Conservation (phyloP, 2,113 vertebrate genomes). For the Orientallactaga bullata region DNA sequence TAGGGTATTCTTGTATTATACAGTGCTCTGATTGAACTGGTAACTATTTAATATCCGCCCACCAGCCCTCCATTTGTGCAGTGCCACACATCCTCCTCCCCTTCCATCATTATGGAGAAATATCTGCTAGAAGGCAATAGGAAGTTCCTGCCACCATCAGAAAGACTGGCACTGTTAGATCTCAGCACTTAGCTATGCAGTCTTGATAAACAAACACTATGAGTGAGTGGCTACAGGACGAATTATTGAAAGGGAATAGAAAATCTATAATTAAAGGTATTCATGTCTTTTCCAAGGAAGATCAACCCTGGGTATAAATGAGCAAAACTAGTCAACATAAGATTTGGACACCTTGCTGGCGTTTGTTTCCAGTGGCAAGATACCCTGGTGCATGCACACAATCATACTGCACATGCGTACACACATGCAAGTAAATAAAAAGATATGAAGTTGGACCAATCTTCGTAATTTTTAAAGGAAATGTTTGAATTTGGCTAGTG, state of each 20-base stretch:
- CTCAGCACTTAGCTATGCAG: background rate
- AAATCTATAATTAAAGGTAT: background rate
- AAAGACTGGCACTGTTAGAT: background rate
- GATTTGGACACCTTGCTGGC: background rate
- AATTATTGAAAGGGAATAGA: background rate
- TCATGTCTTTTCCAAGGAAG: background rate
- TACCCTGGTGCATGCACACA: too few relatives aligned
- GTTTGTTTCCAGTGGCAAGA: too few relatives aligned
- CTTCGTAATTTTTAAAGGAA: background rate
- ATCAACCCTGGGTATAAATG: background rate
- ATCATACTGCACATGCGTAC: too few relatives aligned
- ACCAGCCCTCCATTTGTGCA: background rate
- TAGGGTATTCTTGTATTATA: background rate
- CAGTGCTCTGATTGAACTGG: background rate
- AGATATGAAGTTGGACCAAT: too few relatives aligned
- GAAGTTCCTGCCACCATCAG: background rate
- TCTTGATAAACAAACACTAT: background rate
- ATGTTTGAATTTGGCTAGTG: background rate
- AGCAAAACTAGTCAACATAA: background rate
- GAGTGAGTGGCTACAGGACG: background rate
- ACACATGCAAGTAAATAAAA: too few relatives aligned
- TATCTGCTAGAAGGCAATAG: background rate
- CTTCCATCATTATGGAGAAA: background rate
- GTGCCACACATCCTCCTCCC: background rate
- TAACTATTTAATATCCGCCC: background rate